These are phyloP conservation scores for Amorpha juglandis DNA, from an alignment of 2,888 invertebrate genomes.

Conservation along the genomic window DNA sequence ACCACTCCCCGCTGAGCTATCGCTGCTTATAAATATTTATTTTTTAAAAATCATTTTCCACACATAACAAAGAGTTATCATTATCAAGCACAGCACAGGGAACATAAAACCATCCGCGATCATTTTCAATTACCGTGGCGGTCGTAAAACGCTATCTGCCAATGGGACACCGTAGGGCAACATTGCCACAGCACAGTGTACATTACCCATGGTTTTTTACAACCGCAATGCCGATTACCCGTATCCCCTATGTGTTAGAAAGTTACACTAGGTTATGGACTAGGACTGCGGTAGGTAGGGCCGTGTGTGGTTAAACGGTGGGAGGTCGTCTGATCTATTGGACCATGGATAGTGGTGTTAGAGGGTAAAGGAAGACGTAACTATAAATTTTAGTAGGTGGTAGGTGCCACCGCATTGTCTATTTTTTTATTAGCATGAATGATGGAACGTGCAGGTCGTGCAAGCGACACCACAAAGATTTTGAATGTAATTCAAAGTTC, in stretches of 20 bases:
- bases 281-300: slow-evolving; percentile 52
- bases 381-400: no score
- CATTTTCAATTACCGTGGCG: slow-evolving; percentile 56
- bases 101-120: slow-evolving; percentile 41
- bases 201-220: slow-evolving; percentile 43
- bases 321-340: slow-evolving; percentile 11
- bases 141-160: slow-evolving; percentile 50
- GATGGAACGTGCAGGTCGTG: no score
- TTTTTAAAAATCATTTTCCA: slow-evolving; percentile 20
- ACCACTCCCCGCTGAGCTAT: no score
- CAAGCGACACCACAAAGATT: no score
- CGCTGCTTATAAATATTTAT: neutral
- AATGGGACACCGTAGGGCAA: slow-evolving; percentile 45
- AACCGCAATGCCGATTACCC: slow-evolving; percentile 77
- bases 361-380: no score
- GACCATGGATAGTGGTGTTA: no score
- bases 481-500: no score
- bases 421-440: no score
- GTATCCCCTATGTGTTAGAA: slow-evolving; percentile 73
- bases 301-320: slow-evolving; percentile 4
- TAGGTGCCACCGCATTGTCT: no score
- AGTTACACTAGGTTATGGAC: slow-evolving; percentile 27
- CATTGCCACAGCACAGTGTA: slow-evolving; percentile 37
- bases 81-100: slow-evolving; percentile 29
- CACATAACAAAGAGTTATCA: slow-evolving; percentile 27